Evolutionary conservation across 1,140 invertebrate species (phyloP).

Genomic region (Listronotus oregonensis): DNA sequence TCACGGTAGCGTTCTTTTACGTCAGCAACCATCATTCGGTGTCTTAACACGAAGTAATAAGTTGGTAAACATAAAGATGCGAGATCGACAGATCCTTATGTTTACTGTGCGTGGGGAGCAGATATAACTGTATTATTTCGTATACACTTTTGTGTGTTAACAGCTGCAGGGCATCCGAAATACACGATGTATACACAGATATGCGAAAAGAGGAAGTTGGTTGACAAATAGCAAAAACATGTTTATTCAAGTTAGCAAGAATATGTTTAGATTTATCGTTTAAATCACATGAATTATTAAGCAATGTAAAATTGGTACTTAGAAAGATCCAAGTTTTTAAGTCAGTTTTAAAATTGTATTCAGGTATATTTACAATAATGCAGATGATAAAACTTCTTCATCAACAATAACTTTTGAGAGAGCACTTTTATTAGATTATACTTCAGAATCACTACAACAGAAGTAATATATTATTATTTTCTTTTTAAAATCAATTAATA

Average conservation of each 20-base stretch:
- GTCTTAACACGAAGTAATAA: slow-evolving; percentile 43
- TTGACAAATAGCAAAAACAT: slow-evolving; percentile 8
- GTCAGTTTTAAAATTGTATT: no score
- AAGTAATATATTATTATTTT: no score
- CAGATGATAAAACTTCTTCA: no score
- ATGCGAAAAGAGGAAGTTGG: background rate
- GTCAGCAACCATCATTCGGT: slow-evolving; percentile 34
- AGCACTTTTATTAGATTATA: no score
- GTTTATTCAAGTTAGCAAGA: background rate
- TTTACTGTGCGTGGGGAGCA: slow-evolving; percentile 30
- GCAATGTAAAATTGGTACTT: no score
- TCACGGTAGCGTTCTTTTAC: slow-evolving; percentile 23
- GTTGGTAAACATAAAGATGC: slow-evolving; percentile 43
- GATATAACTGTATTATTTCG: slow-evolving; percentile 38
- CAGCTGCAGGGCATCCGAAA: slow-evolving; percentile 27
- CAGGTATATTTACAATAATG: no score
- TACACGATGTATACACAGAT: slow-evolving; percentile 6
- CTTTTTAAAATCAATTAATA: no score
- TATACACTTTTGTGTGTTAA: slow-evolving; percentile 33
- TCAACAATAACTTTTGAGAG: no score
- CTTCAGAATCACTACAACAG: no score
- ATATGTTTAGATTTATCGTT: no score
- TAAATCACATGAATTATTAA: no score
- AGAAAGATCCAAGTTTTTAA: no score
- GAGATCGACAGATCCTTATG: slow-evolving; percentile 40